Evolutionary conservation across 2,888 invertebrate species (phyloP), one percentile per base, ranked within the genome.

Genomic region (Drosophila falleni): DNA sequence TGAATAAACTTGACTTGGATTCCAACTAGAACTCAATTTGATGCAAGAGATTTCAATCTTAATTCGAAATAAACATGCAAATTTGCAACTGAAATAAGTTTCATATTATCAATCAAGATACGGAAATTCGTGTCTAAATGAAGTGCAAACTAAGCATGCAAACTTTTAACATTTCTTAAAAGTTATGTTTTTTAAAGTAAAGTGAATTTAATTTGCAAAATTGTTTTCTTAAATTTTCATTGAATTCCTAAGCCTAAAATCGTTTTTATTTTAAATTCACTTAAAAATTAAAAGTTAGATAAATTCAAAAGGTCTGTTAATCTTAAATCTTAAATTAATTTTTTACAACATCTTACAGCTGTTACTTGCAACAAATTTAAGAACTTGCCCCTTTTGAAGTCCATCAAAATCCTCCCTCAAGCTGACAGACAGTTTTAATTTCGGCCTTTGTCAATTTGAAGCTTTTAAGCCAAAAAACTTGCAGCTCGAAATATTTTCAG

Each of bases 381-480:
- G 61, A 44, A 55, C 54, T 35, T 55, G 53, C 59, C 56, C 42
- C 44, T 23, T 23, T 37, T 15, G 35, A n/a, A 19, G 35, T 26
- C 9, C 51, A 29, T 33, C 46, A 46, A 0, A 23, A 23, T 1
- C 26, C 39, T 42, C 47, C 68, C 51, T 63, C 55, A 13, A 46
- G 60, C 11, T 60, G 59, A 13, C 50, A 47, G 49, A 2, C 59
- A 39, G 33, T 39, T 64, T 55, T 39, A 26, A 5, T 29, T 62
- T 59, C 16, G 39, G 70, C 80, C 75, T 65, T 70, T 79, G 71
- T 70, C 70, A 64, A 62, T 79, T 62, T 70, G 64, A 65, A 59
- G 76, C 62, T 70, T 31, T 70, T 76, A 62, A 70, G 80, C 58
- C 69, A 62, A 63, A 44, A 39, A 63, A 61, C 68, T 54, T 73